These are phyloP conservation scores for Pyrrhosoma nymphula DNA, from an alignment of 2,888 invertebrate genomes.

Conservation along the genomic window DNA sequence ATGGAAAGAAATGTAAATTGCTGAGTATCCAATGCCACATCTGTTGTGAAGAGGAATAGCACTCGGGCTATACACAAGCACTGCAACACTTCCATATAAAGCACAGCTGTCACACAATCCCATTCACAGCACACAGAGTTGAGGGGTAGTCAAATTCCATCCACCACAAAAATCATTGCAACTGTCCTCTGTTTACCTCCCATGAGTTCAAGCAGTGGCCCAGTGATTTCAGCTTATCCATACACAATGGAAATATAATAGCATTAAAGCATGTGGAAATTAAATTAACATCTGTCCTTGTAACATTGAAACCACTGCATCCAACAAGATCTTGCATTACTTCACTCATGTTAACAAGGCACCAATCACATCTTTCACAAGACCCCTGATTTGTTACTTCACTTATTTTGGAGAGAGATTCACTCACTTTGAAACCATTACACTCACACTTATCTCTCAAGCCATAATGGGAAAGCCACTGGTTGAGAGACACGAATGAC, in stretches of 20 bases:
- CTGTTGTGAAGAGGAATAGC: constrained; percentile 33
- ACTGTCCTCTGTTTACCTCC: background rate
- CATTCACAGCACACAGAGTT: constrained; percentile 21
- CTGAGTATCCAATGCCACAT: constrained; percentile 39
- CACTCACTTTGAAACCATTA: constrained; percentile 45
- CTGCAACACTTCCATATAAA: constrained; percentile 42
- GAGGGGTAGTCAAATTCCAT: background rate
- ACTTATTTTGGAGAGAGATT: background rate
- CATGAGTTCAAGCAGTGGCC: constrained; percentile 14
- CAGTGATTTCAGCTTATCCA: constrained; percentile 49
- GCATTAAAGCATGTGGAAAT: constrained; percentile 23
- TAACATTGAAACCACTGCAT: constrained; percentile 25
- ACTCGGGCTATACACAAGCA: constrained; percentile 39
- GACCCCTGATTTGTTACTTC: constrained; percentile 25
- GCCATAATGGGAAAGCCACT: constrained; percentile 40
- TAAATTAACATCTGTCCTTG: constrained; percentile 49
- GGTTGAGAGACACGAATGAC: constrained; percentile 54
- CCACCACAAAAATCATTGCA: constrained; percentile 1
- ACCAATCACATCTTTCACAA: constrained; percentile 37
- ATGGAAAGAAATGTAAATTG: constrained; percentile 49
- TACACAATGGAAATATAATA: constrained; percentile 25
- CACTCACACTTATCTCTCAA: constrained; percentile 36
- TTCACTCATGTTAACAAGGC: constrained; percentile 60
- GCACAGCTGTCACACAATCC: background rate
- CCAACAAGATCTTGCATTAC: constrained; percentile 3